phyloP scores from a whole-genome alignment of 2,797 vertebrate species.

The Urophycis tenuis region DNA sequence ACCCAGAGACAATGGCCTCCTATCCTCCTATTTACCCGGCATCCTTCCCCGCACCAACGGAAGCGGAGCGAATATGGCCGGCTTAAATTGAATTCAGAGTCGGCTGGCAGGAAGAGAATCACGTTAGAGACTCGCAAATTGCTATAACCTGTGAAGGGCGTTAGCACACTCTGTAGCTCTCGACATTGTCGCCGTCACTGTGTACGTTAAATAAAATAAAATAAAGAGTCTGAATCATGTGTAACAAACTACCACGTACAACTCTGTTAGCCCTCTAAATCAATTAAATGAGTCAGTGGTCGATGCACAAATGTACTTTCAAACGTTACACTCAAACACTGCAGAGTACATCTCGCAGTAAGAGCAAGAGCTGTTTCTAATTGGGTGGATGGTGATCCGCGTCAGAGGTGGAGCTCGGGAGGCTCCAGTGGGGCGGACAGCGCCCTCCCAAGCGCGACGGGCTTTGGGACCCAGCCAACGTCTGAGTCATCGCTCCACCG shows the following conservation, averaged over 20 bases:
- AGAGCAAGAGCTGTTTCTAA: background rate
- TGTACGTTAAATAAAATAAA: background rate
- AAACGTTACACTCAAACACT: background rate
- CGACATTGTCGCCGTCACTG: background rate
- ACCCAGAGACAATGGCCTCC: conserved; percentile 49
- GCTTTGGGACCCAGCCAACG: conserved; percentile 57
- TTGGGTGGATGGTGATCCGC: background rate
- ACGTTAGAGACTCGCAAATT: conserved; percentile 46
- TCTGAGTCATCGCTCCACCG: conserved; percentile 61
- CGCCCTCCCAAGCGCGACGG: background rate
- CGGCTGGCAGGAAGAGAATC: conserved; percentile 40
- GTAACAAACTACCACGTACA: background rate
- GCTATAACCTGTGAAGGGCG: background rate
- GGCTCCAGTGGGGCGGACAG: conserved; percentile 20
- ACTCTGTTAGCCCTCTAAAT: background rate
- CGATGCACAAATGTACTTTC: background rate
- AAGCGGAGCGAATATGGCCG: conserved; percentile 39
- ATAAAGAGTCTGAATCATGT: too few relatives aligned
- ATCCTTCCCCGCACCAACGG: conserved; percentile 44
- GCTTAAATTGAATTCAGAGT: conserved; percentile 46
- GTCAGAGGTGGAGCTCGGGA: background rate
- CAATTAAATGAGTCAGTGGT: background rate
- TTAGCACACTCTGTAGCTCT: background rate
- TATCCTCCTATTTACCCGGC: conserved; percentile 49
- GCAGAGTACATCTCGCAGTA: background rate